Base-by-base conservation (phyloP, 2,797 vertebrate genomes). In the Acanthurus lineatus region DNA sequence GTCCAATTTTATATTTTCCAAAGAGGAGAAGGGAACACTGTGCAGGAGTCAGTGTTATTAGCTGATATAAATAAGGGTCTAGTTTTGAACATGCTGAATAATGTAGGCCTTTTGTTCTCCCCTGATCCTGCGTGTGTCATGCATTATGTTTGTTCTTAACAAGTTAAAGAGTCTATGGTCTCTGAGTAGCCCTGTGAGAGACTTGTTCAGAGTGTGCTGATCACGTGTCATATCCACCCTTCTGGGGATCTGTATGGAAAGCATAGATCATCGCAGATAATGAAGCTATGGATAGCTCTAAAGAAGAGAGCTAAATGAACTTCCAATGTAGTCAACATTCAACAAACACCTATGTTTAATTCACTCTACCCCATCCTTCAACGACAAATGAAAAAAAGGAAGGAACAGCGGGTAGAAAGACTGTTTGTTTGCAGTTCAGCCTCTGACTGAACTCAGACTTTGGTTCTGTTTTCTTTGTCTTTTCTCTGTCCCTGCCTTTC, bases 301-400 rank as follows among this genome's bases (percentile, higher is more conserved):
- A 53, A 52, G 7, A 69, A 63, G 71, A 54, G n/a, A 72, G 22
- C 15, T 76, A 25, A 44, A 19, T 61, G 6, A 25, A 25, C 25
- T 25, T 25, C 25, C 2, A 81, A 32, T 62, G 57, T 16, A 32
- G 61, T 9, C 42, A 40, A 42, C 4, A 61, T 69, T 16, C 17
- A 32, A 57, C 7, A 52, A 52, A 61, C 64, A n/a, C 16, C 15
- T 48, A 2, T 64, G 8, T 45, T 52, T 25, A 25, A 3, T 25
- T 25, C 25, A 3, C 25, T 25, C 25, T 25, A 25, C 25, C 25
- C 25, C 25, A 25, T 25, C 25, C 25, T 25, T 25, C 25, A 25
- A 25, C 25, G 25, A 25, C 25, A 25, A 25, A 25, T 2, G 25
- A 25, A 25, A 25, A 25, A 25, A 25, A 25, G 3, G 3, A 25